A percentile compares a stretch with the other conserved stretches of the same genome.
Conservation (phyloP, 2,888 invertebrate species). For the Ectemnius lituratus region DNA sequence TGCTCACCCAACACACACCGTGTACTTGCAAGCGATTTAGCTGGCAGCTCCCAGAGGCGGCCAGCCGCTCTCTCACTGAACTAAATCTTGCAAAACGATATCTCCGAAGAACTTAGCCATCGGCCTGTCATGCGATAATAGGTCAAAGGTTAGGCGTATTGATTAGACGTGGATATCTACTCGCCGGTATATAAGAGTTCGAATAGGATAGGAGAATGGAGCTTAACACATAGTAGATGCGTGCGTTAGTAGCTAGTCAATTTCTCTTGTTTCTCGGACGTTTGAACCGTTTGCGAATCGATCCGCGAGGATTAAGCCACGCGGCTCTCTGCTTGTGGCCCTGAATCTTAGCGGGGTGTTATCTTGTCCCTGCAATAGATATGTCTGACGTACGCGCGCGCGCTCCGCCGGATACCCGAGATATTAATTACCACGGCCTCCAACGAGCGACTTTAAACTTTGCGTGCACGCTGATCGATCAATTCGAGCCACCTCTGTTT, state of each 20-base stretch:
- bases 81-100: conserved; percentile 60
- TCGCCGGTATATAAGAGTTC: conserved; percentile 47
- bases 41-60: conserved; percentile 38
- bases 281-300: conserved; percentile 5
- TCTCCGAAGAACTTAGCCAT: conserved; percentile 53
- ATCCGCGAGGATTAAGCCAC: conserved; percentile 14
- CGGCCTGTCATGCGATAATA: conserved; percentile 51
- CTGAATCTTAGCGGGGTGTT: conserved; percentile 3
- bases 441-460: background rate
- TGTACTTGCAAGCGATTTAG: conserved; percentile 41
- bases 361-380: conserved; percentile 5
- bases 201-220: conserved; percentile 41
- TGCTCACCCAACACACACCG: conserved; percentile 16
- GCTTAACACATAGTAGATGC: conserved; percentile 17
- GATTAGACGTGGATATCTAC: conserved; percentile 59
- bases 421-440: conserved; percentile 5
- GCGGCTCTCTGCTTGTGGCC: background rate
- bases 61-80: conserved; percentile 19
- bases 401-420: background rate
- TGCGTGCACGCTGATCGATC: conserved; percentile 1
- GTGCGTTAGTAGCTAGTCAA: conserved; percentile 36
- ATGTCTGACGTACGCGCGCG: background rate
- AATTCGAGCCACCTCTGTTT: background rate
- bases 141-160: conserved; percentile 63
- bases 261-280: conserved; percentile 14